Conservation (phyloP, 1,140 invertebrate species). For the Apis laboriosa region DNA sequence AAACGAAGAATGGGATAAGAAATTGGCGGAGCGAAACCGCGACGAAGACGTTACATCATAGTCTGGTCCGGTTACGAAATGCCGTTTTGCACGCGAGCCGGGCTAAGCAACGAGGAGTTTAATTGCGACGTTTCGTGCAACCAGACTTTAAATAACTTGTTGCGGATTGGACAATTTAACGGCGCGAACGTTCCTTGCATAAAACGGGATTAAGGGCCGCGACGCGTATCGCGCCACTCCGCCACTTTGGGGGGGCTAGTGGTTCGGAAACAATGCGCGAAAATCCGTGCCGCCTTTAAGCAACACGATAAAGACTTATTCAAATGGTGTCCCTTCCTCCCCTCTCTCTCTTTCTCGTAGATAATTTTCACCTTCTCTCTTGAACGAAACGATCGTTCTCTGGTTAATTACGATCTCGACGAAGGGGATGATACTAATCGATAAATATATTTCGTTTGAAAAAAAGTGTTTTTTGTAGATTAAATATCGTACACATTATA, state of each 20-base stretch:
- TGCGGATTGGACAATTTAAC: slow-evolving; percentile 48
- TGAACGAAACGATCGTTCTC: neutral
- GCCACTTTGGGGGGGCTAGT: neutral
- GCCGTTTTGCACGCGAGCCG: slow-evolving; percentile 30
- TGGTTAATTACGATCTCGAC: too few species aligned
- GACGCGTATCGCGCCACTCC: slow-evolving; percentile 29
- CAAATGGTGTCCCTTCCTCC: neutral
- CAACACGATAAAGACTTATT: neutral
- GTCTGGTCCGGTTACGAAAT: neutral
- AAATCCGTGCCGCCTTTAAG: slow-evolving; percentile 5
- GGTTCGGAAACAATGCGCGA: slow-evolving; percentile 24
- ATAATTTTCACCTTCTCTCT: neutral
- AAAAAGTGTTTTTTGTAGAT: too few species aligned
- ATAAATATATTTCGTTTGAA: neutral
- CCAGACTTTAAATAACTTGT: slow-evolving; percentile 54
- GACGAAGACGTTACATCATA: slow-evolving; percentile 1
- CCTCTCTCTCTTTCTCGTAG: neutral
- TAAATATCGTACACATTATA: too few species aligned
- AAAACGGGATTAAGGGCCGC: slow-evolving; percentile 39
- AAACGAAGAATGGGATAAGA: neutral
- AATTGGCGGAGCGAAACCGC: neutral
- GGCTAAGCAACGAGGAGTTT: slow-evolving; percentile 37
- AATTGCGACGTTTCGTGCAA: slow-evolving; percentile 51
- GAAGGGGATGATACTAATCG: too few species aligned
- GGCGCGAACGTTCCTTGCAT: slow-evolving; percentile 30